Base-by-base conservation (phyloP, 2,113 vertebrate species). In the Rallus limicola region DNA sequence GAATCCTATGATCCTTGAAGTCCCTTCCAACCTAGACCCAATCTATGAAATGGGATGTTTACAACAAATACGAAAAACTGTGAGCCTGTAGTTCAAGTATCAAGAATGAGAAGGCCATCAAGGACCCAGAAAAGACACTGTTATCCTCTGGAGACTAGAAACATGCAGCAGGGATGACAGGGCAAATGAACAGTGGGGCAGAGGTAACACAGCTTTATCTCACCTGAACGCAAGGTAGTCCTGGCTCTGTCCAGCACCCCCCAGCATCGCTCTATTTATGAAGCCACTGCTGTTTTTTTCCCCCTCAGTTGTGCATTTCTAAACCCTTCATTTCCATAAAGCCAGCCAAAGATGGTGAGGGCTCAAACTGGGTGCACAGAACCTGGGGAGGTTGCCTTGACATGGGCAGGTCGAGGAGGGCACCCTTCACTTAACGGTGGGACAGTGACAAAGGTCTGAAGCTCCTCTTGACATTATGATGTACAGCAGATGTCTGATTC, bases 281-380 rank as follows among this genome's bases (percentile, higher is more conserved):
- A 82, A 71, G 3, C 11, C 29, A 68, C 0, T 3, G 23, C 0
- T n/a, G 33, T 0, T 0, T 10, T 56, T 56, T 56, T n/a, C 12
- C 12, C 2, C 24, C 14, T 60, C 9, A 24, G 0, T 5, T 1
- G 0, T 11, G 10, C 6, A 24, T 76, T 79, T 63, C 26, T 48
- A 64, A 94, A 34, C 5, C 3, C 24, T 58, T 42, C 3, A 25
- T 58, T 90, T 68, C 34, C 40, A 33, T 9, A 60, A 11, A 11
- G 2, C 4, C 29, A 81, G 17, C 2, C 33, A 71, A 23, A 0
- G 1, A 29, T 3, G 34, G 10, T 10, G n/a, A 16, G 36, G 23
- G 15, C 23, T 28, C 31, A 79, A 10, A 65, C 20, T 3, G 6
- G 44, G 53, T 68, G 34, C 21, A 15, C 21, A 58, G 74, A 92